Conservation (phyloP, 2,888 invertebrate species). For the Strigamia transsilvanica region DNA sequence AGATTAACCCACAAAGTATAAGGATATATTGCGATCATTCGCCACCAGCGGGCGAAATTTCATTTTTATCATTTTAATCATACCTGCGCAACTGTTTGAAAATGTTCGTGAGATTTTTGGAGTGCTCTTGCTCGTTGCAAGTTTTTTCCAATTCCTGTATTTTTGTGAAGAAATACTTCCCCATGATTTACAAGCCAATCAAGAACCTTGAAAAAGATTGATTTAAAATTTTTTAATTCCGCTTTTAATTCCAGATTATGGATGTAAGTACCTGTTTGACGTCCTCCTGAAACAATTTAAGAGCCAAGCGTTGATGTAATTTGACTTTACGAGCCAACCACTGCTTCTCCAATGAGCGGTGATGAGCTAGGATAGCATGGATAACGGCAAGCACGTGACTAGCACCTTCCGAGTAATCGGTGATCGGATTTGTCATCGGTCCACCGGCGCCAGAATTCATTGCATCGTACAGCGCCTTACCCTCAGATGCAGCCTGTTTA, state of each 20-base stretch:
- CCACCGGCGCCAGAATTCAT: constrained; percentile 58
- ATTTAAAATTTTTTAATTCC: no score
- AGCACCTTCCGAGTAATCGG: constrained; percentile 94
- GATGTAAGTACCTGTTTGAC: constrained; percentile 83
- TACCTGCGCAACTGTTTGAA: constrained; percentile 97
- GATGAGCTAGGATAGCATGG: constrained; percentile 95
- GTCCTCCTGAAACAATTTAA: constrained; percentile 94
- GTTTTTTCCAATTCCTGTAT: constrained; percentile 95
- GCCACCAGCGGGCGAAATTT: no score
- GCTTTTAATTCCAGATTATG: background rate
- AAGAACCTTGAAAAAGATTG: constrained; percentile 80
- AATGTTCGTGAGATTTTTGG: constrained; percentile 98
- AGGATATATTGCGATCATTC: constrained; percentile 62
- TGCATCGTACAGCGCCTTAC: constrained; percentile 66
- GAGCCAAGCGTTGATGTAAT: constrained; percentile 89
- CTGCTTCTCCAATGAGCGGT: constrained; percentile 89
- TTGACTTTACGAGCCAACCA: constrained; percentile 96
- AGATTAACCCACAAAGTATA: constrained; percentile 4
- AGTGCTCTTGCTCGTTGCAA: constrained; percentile 93
- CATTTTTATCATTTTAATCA: no score
- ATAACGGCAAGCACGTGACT: constrained; percentile 96
- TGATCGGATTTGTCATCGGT: constrained; percentile 78
- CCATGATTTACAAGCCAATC: constrained; percentile 98
- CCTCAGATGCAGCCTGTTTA: constrained; percentile 65
- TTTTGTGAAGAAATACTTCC: constrained; percentile 94